Base-by-base conservation (phyloP, 2,113 vertebrate genomes). In the Anseranas semipalmata region DNA sequence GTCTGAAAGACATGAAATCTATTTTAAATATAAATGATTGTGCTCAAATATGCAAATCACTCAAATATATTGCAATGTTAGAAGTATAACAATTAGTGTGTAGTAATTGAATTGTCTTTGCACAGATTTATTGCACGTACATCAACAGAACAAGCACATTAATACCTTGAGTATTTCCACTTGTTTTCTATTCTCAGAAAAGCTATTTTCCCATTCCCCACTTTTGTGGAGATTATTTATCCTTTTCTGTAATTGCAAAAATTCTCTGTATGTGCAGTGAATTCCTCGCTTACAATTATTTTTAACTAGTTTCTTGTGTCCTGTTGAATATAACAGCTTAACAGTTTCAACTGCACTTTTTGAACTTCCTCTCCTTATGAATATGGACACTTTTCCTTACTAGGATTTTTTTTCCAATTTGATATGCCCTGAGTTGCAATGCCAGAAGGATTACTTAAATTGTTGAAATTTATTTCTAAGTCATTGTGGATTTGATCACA, bases 401-500 rank as follows among this genome's bases (percentile, higher is more conserved):
- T 50, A 88, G 65, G 71, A 93, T 95, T 92, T n/a, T n/a, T n/a
- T n/a, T n/a, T 93, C 87, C 68, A 87, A 19, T 77, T 89, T 85
- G 58, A 76, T 62, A 46, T 55, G 75, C 68, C 82, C 66, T 33
- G 50, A 91, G 78, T 75, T 79, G 39, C 82, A 95, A 37, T 25
- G 46, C 75, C 82, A 73, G 70, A 72, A 89, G 84, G 80, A 94
- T 95, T 93, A 95, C 55, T 90, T 87, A 68, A 76, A 82, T 67
- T 70, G 80, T 76, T 73, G 48, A 93, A 95, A 91, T 91, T 73
- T 91, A 89, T 87, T 94, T 97, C 84, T 73, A 79, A 94, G 50
- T 83, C n/a, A 11, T 60, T 53, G 48, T 68, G 75, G 81, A 58
- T 89, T 93, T 91, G 93, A 82, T 90, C 62, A 83, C 21, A 13